Base-by-base conservation (phyloP, 2,797 vertebrate genomes). In the Geotrypetes seraphini region DNA sequence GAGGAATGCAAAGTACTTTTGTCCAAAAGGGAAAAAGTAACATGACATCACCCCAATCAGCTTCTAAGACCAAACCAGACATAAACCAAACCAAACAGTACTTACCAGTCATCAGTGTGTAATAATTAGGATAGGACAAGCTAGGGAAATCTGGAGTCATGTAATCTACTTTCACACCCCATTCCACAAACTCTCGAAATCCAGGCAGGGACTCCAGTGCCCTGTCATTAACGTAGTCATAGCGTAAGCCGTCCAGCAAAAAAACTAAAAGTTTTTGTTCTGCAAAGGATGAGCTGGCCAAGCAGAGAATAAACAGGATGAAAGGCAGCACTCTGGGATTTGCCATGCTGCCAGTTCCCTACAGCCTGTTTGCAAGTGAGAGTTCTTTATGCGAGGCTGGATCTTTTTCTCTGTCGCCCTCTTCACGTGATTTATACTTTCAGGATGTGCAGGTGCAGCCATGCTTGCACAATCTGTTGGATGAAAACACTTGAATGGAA, bases 101-200 rank as follows among this genome's bases (percentile, higher is more conserved):
- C 86, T 81, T 59, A 90, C 92, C 92, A 1, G 91, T 96, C 91
- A 96, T 94, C 4, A 97, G 47, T 1, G 85, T 81, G 69, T 97
- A 97, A 57, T 97, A 97, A 33, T 97, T 97, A 0, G 93, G 93
- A 18, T 87, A 97, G 1, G 93, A 97, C 27, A 94, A 75, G 31
- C 82, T 91, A 4, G 92, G 92, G 16, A 96, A 96, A 43, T 91
- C 91, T 1, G 91, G 90, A 1, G 87, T 94, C 81, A 91, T 47
- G 59, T 94, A 91, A 47, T 96, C 89, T 71, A 82, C 89, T 55
- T 88, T 91, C 13, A 93, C 91, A 0, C 92, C 92, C 30, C 54
- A 74, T 24, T 51, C 49, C 50, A 88, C 76, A 0, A 97, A 85
- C 31, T 80, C 73, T 27, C 53, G 63, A 35, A 96, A 89, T 5